phyloP scores from a whole-genome alignment of 2,888 invertebrate genomes.

The Callosobruchus maculatus region DNA sequence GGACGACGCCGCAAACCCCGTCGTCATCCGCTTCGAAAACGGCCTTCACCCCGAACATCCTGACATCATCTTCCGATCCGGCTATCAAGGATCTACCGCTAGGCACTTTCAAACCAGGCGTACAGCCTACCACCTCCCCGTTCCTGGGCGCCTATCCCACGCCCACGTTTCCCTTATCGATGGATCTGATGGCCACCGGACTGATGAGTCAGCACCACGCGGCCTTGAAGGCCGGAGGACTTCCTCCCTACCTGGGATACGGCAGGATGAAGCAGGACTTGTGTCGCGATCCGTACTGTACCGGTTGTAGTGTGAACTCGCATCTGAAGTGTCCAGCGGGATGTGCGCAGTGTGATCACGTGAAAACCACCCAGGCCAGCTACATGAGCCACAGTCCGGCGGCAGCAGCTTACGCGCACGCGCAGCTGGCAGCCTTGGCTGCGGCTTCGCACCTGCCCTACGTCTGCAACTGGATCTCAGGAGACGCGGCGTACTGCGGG shows the following conservation, averaged over 20 bases:
- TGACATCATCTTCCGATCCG: slow-evolving; percentile 64
- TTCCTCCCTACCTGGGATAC: slow-evolving; percentile 82
- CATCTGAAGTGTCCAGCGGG: slow-evolving; percentile 79
- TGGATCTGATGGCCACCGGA: slow-evolving; percentile 75
- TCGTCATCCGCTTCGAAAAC: slow-evolving; percentile 56
- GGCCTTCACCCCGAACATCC: slow-evolving; percentile 58
- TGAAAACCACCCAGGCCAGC: slow-evolving; percentile 50
- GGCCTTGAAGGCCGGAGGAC: slow-evolving; percentile 66
- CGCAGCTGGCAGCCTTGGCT: slow-evolving; percentile 74
- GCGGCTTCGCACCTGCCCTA: slow-evolving; percentile 81
- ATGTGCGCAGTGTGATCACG: slow-evolving; percentile 84
- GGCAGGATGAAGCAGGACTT: slow-evolving; percentile 78
- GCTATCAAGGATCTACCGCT: slow-evolving; percentile 62
- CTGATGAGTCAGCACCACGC: slow-evolving; percentile 74
- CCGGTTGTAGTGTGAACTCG: slow-evolving; percentile 83
- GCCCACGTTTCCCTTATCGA: slow-evolving; percentile 62
- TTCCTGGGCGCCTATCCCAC: slow-evolving; percentile 62
- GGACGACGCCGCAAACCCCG: slow-evolving; percentile 48
- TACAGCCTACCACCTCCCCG: slow-evolving; percentile 51
- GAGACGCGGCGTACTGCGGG: slow-evolving; percentile 82
- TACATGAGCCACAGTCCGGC: slow-evolving; percentile 53
- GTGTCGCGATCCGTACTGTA: slow-evolving; percentile 89
- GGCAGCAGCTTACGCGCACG: slow-evolving; percentile 74
- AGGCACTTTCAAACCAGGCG: slow-evolving; percentile 62
- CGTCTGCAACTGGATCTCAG: slow-evolving; percentile 89